Base-by-base conservation (phyloP, 2,113 vertebrate species). In the Leptodactylus fuscus region DNA sequence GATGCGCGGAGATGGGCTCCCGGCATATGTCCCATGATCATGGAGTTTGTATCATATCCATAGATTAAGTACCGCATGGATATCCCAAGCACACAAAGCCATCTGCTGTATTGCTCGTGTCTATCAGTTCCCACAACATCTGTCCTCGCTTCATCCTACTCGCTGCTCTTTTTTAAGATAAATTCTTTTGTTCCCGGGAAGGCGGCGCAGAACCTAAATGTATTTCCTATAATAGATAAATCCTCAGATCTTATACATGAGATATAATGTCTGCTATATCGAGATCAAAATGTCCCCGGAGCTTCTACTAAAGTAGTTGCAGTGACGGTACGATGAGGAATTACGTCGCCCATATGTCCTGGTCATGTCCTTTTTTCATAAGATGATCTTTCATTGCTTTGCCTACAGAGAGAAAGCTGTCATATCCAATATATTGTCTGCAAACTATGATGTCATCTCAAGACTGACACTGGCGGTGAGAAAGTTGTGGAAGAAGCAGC, bases 121-220 rank as follows among this genome's bases (percentile, higher is more conserved):
- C 83, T 77, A 46, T 69, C 32, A 18, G 46, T 74, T 67, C 74
- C 58, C 83, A 24, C 48, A 81, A 81, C 81, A 85, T 85, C 83
- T 85, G 83, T 51, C 74, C 60, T 24, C 10, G 7, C 44, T 48
- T 76, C 27, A 20, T 74, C 74, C 38, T 18, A 20, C 34, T 70
- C 38, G 15, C 48, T 55, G 65, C 49, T 10, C 62, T 67, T 38
- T 70, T 10, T 32, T 18, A 20, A 79, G 58, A 55, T 74, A 69
- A 67, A 82, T 44, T 10, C 22, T 18, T 34, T 73, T 82, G 48
- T 70, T 70, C 27, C 44, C 9, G 24, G 20, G 44, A 82, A 58
- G 69, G 69, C 44, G 69, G 3, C 41, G 11, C 12, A 3, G 36
- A 75, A 16, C 73, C 48, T 51, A 51, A 51, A 49, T 29, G 8